These are phyloP conservation scores for Eclectus roratus DNA, from an alignment of 2,113 vertebrate genomes.

Conservation along the genomic window DNA sequence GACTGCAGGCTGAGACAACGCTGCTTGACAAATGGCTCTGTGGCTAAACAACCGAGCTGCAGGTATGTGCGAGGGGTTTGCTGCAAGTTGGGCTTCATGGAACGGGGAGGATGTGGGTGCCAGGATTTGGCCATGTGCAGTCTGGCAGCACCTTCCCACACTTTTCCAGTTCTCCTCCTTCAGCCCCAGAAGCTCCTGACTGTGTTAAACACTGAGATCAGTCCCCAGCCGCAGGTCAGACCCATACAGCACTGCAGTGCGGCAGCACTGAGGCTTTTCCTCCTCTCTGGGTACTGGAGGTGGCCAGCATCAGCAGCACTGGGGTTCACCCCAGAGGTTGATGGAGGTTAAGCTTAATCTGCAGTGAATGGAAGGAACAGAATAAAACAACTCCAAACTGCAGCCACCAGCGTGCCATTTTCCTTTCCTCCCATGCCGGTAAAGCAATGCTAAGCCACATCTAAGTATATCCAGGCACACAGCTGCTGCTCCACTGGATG, in stretches of 20 bases:
- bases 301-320: neutral
- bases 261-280: neutral
- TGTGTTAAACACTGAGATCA: neutral
- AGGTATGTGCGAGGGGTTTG: fast-evolving
- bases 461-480: fast-evolving
- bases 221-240: neutral
- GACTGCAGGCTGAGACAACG: neutral
- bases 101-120: fast-evolving
- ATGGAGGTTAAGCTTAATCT: neutral
- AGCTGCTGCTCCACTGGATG: neutral
- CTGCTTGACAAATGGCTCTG: fast-evolving
- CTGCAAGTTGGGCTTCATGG: fast-evolving
- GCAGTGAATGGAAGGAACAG: neutral
- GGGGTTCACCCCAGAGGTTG: neutral
- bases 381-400: neutral
- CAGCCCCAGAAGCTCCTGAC: neutral
- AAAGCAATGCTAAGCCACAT: neutral
- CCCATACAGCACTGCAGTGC: no score
- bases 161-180: neutral
- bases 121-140: neutral
- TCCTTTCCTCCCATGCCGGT: neutral
- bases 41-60: neutral
- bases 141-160: fast-evolving
- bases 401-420: fast-evolving
- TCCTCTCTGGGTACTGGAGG: neutral